Evolutionary conservation across 2,888 invertebrate species (phyloP).

Genomic region (Latrodectus hesperus): DNA sequence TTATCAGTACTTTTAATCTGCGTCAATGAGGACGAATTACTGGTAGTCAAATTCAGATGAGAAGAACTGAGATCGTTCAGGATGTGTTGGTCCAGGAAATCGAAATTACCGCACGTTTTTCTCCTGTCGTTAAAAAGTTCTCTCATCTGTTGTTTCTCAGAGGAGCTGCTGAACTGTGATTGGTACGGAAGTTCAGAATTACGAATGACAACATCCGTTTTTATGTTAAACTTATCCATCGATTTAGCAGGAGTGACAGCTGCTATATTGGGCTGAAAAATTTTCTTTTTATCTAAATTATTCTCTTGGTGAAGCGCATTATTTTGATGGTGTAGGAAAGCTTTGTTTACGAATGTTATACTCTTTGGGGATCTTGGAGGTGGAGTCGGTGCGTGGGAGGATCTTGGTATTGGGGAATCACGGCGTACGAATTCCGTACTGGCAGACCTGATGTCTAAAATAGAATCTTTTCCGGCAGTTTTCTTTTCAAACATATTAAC

Average conservation of each 20-base stretch:
- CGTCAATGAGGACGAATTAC: constrained; percentile 11
- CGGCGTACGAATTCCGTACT: constrained; percentile 10
- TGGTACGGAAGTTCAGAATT: background rate
- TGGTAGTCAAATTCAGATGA: constrained; percentile 8
- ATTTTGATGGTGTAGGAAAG: constrained; percentile 58
- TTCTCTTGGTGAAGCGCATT: constrained; percentile 30
- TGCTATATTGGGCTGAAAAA: constrained; percentile 27
- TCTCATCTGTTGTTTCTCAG: constrained; percentile 35
- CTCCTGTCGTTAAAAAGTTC: constrained; percentile 38
- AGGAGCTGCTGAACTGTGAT: background rate
- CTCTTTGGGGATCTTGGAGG: constrained; percentile 64
- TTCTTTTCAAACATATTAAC: background rate
- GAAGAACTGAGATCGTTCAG: constrained; percentile 28
- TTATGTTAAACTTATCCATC: constrained; percentile 19
- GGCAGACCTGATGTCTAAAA: background rate
- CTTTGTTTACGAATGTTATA: constrained; percentile 60
- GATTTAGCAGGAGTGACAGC: constrained; percentile 16
- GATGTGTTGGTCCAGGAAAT: constrained; percentile 35
- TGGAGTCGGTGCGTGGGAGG: constrained; percentile 48
- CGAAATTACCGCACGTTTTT: constrained; percentile 59
- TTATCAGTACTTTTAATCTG: constrained; percentile 21
- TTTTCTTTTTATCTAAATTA: constrained; percentile 28
- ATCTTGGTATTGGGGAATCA: constrained; percentile 35
- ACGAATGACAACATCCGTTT: background rate
- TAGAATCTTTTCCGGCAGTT: background rate